Evolutionary conservation across 2,888 invertebrate genomes (phyloP), one percentile per base, ranked within the genome.

Genomic region (Macrosiphum euphorbiae): DNA sequence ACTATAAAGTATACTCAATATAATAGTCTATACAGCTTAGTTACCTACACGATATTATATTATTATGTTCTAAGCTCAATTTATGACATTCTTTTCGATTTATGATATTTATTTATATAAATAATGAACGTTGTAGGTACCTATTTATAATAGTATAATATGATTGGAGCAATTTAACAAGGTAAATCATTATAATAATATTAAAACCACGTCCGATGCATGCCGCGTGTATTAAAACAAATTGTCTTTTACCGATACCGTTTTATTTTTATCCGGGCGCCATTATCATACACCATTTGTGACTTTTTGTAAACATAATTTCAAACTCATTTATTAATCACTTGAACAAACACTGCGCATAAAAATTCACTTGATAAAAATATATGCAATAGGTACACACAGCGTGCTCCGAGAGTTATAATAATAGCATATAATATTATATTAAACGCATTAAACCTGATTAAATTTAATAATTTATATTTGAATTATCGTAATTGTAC

Each of bases 1-100:
- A 52, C 87, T 87, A 87, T 87, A 87, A 87, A 87, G 87, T 87
- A 52, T 20, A 87, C n/a, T n/a, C 52, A 87, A 28, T 87, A 47
- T 50, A 28, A 87, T 50, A 87, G n/a, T 20, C 50, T 52, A 52
- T 87, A 50, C 28, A 87, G 50, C 47, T 87, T 50, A 87, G 87
- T 16, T 50, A 87, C 44, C 52, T 16, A 47, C 26, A 52, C 7
- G 20, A 52, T 44, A 58, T 58, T 89, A 89, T 61, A 47, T 47
- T 47, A 47, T 47, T 89, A 58, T 7, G 41, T 61, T n/a, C 44
- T 52, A 44, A 47, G 44, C 89, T 58, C 88, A 13, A 58, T 58
- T 88, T 55, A 55, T 88, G 10, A 28, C 35, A 35, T 87, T 50
- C 13, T 28, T 26, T 41, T 88, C 55, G 26, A 88, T 55, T 35